Evolutionary conservation across 2,113 vertebrate genomes (phyloP).

Genomic region (Paraplagusia blochii): DNA sequence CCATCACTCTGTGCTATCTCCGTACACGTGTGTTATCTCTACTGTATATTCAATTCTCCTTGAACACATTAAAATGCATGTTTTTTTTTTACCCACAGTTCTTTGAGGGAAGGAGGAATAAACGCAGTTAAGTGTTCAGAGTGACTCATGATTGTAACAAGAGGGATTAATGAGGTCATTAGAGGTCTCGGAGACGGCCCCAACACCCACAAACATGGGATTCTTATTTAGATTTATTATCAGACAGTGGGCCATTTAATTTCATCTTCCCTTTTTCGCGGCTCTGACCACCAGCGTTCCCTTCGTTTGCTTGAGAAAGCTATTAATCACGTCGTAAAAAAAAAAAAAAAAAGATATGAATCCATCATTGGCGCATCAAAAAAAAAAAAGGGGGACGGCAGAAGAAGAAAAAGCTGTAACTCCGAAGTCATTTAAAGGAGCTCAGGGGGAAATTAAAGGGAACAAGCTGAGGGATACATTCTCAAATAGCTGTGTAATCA

Average conservation of each 20-base stretch:
- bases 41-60: background rate
- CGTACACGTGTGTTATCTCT: background rate
- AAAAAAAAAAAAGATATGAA: slow-evolving; percentile 62
- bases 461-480: slow-evolving; percentile 67
- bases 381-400: slow-evolving; percentile 21
- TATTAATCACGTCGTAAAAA: slow-evolving; percentile 64
- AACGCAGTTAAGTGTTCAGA: slow-evolving; percentile 33
- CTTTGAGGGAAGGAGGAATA: slow-evolving; percentile 19
- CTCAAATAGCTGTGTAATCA: slow-evolving; percentile 70
- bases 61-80: slow-evolving; percentile 6
- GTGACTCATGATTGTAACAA: slow-evolving; percentile 32
- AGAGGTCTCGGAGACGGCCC: slow-evolving; percentile 37
- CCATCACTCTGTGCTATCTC: slow-evolving; percentile 1
- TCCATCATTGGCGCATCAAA: slow-evolving; percentile 43
- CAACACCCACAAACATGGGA: slow-evolving; percentile 2
- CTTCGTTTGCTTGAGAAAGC: slow-evolving; percentile 50
- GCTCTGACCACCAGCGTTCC: slow-evolving; percentile 47
- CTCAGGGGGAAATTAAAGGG: slow-evolving; percentile 68
- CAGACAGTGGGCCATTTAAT: slow-evolving; percentile 53
- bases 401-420: slow-evolving; percentile 35
- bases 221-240: slow-evolving; percentile 57
- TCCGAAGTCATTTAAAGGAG: slow-evolving; percentile 69
- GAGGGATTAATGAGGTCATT: slow-evolving; percentile 39
- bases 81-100: slow-evolving; percentile 21
- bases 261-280: slow-evolving; percentile 55